Percentiles rank a stretch among this genome's conserved stretches.
Evolutionary conservation across 2,888 invertebrate genomes (phyloP).

Genomic region (Polyploca ridens): DNA sequence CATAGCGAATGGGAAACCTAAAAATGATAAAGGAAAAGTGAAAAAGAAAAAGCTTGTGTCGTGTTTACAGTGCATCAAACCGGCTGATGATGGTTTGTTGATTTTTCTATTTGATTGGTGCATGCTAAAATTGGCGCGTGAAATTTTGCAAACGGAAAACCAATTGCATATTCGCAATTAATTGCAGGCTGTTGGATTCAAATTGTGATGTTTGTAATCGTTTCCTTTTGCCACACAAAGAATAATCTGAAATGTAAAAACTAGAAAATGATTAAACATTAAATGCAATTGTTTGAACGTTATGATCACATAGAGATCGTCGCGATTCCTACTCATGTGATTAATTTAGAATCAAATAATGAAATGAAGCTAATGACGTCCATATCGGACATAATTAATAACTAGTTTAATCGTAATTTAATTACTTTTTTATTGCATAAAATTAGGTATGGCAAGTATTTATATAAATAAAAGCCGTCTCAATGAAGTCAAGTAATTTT

Average conservation of each 20-base stretch:
- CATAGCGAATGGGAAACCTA: conserved; percentile 64
- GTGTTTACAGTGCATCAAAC: conserved; percentile 82
- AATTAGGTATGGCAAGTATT: background rate
- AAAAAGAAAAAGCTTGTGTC: conserved; percentile 81
- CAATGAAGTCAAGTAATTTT: background rate
- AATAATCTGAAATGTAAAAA: background rate
- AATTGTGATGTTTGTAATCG: conserved; percentile 17
- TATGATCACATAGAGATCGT: background rate
- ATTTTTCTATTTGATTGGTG: conserved; percentile 24
- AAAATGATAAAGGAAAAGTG: conserved; percentile 72
- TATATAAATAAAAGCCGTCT: no score
- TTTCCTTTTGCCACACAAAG: conserved; percentile 6
- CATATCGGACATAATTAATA: background rate
- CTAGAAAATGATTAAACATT: background rate
- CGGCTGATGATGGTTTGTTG: conserved; percentile 71
- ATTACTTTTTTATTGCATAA: background rate
- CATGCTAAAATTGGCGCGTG: conserved; percentile 17
- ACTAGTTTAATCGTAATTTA: background rate
- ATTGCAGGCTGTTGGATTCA: conserved; percentile 13
- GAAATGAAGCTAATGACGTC: background rate
- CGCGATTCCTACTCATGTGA: background rate
- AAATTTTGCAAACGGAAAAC: conserved; percentile 31
- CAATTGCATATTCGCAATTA: conserved; percentile 17
- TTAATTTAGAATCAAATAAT: background rate
- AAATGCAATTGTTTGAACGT: background rate